A percentile compares a stretch with the other conserved stretches of the same genome.
Evolutionary conservation across 2,113 vertebrate species (phyloP).

Genomic region (Archocentrus centrarchus): DNA sequence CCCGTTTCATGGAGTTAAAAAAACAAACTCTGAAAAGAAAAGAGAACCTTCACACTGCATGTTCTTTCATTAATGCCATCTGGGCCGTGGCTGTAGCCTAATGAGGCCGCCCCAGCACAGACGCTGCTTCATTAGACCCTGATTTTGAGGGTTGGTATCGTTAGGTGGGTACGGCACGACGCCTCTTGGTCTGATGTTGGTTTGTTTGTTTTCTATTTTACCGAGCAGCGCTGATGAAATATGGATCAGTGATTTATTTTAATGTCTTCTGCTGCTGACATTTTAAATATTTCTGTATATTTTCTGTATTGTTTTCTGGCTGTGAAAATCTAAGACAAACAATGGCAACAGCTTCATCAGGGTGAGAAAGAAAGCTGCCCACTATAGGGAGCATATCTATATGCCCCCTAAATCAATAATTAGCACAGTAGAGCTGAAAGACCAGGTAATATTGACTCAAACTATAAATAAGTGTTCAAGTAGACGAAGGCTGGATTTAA

Average conservation of each 20-base stretch:
- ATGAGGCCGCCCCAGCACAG: neutral
- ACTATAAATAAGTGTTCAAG: neutral
- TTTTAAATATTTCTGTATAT: neutral
- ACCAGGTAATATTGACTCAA: neutral
- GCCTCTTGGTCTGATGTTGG: neutral
- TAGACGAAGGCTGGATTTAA: neutral
- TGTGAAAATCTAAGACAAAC: neutral
- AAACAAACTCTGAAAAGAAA: neutral
- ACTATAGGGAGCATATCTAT: neutral
- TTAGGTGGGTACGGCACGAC: neutral
- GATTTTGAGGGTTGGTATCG: neutral
- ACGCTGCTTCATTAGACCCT: neutral
- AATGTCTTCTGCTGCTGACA: neutral
- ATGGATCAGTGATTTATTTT: neutral
- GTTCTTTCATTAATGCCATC: neutral
- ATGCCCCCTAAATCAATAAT: neutral
- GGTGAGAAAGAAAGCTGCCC: neutral
- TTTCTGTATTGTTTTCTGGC: neutral
- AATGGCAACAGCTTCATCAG: neutral
- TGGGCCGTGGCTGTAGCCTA: neutral
- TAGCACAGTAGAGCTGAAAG: neutral
- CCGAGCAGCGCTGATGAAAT: neutral
- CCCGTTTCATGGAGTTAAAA: neutral
- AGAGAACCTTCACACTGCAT: neutral
- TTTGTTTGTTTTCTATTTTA: slow-evolving; percentile 2